Evolutionary conservation across 2,113 vertebrate genomes (phyloP), one percentile per base, ranked within the genome.

Genomic region (Sarotherodon lohbergeri): DNA sequence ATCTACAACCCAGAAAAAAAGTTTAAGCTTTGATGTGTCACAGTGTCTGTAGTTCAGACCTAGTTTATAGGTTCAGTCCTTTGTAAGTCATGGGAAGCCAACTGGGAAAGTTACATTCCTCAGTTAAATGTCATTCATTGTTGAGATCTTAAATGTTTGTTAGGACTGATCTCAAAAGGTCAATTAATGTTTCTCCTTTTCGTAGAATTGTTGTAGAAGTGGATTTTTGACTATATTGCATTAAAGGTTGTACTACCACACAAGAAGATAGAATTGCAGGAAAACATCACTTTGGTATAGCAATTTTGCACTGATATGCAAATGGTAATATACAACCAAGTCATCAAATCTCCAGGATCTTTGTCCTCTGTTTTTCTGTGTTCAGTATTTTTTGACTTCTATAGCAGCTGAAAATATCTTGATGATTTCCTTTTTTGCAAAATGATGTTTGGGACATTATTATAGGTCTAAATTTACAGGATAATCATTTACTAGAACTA

Each of bases 51-150:
- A 82, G 71, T 87, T 56, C 55, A 91, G 94, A 88, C 61, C 50
- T 11, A 0, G 22, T 90, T 85, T 84, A 85, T 57, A 82, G 63
- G 63, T 34, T 87, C 39, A 81, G 41, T 88, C 73, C 54, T 89
- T 88, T 89, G 57, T 83, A 59, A 90, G 86, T 89, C 48, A 83
- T 61, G 57, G 54, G 19, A n/a, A 83, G 78, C 43, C 61, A 88
- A 55, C 83, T 80, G 81, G 86, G 71, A 92, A 94, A 90, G 91
- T 95, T 90, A 93, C 81, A 87, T 93, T 86, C 32, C 52, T 88
- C 43, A 32, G 55, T 91, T 80, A 94, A 85, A 68, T 50, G 81
- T 78, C 59, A 13, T 19, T 56, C 39, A 63, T 27, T 85, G 59
- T 90, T 81, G 22, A 73, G 16, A 79, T 43, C n/a, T 80, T 87